Percentiles rank a stretch among this genome's conserved stretches.
These are phyloP conservation scores for Holacanthella duospinosa DNA, from an alignment of 2,888 invertebrate genomes.

Conservation along the genomic window DNA sequence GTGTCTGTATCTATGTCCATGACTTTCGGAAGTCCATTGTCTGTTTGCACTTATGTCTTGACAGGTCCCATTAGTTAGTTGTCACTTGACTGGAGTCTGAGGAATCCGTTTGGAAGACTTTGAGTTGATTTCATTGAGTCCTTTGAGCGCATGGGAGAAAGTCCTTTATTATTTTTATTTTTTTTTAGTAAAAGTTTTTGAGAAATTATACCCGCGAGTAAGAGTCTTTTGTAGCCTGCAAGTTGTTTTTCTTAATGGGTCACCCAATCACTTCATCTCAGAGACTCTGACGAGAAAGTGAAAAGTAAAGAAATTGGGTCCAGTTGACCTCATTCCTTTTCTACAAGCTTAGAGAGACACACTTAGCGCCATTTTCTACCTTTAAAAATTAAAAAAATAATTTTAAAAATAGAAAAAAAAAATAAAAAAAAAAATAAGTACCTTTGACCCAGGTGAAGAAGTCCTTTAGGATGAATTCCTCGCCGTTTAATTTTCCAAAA, in stretches of 20 bases:
- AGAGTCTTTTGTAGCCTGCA: neutral
- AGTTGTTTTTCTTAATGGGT: neutral
- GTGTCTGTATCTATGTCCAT: too few species aligned
- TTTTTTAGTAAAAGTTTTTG: neutral
- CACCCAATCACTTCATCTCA: neutral
- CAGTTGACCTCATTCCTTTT: neutral
- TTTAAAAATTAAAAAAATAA: neutral
- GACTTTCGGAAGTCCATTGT: too few species aligned
- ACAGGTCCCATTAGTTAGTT: too few species aligned
- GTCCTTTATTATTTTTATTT: too few species aligned
- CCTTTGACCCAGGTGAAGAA: too few species aligned
- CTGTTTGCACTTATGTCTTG: too few species aligned
- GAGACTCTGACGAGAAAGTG: neutral
- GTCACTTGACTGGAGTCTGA: too few species aligned
- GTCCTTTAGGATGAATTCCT: conserved; percentile 1
- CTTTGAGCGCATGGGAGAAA: neutral
- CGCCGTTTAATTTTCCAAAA: conserved; percentile 19
- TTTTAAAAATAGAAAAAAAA: too few species aligned
- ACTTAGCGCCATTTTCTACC: neutral
- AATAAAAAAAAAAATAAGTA: too few species aligned
- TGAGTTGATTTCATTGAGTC: too few species aligned
- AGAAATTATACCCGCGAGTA: neutral
- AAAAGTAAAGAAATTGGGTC: neutral
- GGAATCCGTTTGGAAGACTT: too few species aligned
- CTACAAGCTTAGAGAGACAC: neutral